These are phyloP conservation scores for Castor canadensis DNA, from an alignment of 2,113 vertebrate species.

Conservation along the genomic window DNA sequence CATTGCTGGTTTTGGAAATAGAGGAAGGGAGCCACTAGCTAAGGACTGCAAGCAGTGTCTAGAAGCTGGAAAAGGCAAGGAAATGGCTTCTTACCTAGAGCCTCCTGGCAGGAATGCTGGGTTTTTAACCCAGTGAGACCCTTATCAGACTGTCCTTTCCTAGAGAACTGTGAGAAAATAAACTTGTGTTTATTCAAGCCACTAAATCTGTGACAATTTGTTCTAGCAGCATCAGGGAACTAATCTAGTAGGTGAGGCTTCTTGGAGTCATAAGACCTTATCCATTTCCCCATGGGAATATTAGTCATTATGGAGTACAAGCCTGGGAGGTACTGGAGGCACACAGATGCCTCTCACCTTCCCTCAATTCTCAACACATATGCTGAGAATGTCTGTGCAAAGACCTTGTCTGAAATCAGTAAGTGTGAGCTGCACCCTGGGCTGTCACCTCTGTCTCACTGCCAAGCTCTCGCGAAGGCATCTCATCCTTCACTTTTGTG, in stretches of 20 bases:
- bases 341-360: not conserved
- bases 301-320: not conserved
- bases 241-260: not conserved
- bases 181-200: not conserved
- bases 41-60: not conserved
- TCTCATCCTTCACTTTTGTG: not conserved
- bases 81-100: not conserved
- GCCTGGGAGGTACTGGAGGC: not conserved
- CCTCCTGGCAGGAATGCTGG: not conserved
- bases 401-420: not conserved
- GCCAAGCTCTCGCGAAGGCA: not conserved
- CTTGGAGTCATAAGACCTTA: not conserved
- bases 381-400: not conserved
- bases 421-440: not conserved
- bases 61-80: not conserved
- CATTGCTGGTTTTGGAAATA: not conserved
- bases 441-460: no score
- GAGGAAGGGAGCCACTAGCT: not conserved
- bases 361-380: not conserved
- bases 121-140: not conserved
- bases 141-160: not conserved
- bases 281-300: not conserved
- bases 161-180: not conserved
- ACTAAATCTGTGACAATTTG: not conserved
- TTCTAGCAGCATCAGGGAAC: not conserved